Evolutionary conservation across 2,113 vertebrate species (phyloP).

Genomic region (Thomomys bottae): DNA sequence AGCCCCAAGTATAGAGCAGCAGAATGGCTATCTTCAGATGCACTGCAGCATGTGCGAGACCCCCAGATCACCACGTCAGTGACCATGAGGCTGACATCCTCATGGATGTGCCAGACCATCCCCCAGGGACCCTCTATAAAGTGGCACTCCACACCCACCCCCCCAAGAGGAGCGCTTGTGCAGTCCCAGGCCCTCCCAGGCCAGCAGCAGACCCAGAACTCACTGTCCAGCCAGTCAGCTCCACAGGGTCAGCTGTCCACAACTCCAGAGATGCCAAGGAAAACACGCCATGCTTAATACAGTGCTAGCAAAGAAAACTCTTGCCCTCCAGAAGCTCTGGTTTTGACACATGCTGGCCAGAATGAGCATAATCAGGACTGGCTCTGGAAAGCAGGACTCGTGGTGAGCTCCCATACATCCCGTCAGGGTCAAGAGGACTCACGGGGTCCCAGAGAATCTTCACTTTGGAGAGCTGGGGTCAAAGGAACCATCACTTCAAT

Average conservation of each 20-base stretch:
- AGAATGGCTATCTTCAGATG: neutral
- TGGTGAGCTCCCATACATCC: neutral
- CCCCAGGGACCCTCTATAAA: neutral
- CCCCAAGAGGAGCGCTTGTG: neutral
- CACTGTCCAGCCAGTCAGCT: slow-evolving; percentile 78
- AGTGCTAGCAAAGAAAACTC: slow-evolving; percentile 75
- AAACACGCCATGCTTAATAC: slow-evolving; percentile 80
- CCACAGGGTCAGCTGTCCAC: slow-evolving; percentile 75
- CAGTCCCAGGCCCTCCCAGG: slow-evolving; percentile 72
- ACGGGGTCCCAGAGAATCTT: neutral
- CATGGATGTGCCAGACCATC: neutral
- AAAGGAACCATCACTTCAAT: neutral
- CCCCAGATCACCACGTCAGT: neutral
- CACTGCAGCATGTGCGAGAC: neutral
- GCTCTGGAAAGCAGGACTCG: slow-evolving; percentile 71
- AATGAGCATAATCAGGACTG: slow-evolving; percentile 76
- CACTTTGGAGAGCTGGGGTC: neutral
- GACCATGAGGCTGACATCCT: too few species aligned
- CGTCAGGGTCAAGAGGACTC: neutral
- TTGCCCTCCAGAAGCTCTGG: slow-evolving; percentile 64
- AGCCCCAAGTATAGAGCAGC: neutral
- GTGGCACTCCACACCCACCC: too few species aligned
- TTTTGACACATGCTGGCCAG: slow-evolving; percentile 69
- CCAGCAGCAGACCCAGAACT: slow-evolving; percentile 75
- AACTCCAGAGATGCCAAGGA: slow-evolving; percentile 73